Evolutionary conservation across 2,797 vertebrate genomes (phyloP), one percentile per base, ranked within the genome.

Genomic region (Selene dorsalis): DNA sequence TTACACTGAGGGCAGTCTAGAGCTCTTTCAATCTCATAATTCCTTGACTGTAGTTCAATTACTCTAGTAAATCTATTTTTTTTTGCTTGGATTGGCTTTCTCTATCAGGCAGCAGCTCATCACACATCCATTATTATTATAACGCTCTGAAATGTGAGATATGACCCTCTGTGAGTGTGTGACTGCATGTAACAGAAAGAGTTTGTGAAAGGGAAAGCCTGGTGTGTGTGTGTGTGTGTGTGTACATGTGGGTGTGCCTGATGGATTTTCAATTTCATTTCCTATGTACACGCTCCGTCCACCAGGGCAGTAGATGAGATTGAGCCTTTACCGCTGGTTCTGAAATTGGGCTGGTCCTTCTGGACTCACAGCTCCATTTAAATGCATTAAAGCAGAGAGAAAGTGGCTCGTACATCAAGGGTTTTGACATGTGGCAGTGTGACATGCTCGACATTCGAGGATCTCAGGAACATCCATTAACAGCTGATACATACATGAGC

Each of bases 281-380:
- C 89, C 84, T 86, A 88, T 87, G 90, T 91, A 93, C 87, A 87
- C 52, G 77, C 84, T 83, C 83, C 76, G 80, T 89, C 93, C 87
- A 87, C 89, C 81, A 83, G 85, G 77, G 87, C 68, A 87, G 86
- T 84, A 88, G 91, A 93, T 91, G 90, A 93, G 92, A 89, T 93
- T 92, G 85, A 88, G 89, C 79, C 84, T 91, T 92, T 89, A 91
- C 90, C 18, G 84, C 83, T 79, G 82, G 84, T 91, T 92, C 84
- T 93, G 90, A 94, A 93, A 94, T 93, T 93, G 92, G 91, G 80
- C 85, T 28, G 77, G 85, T 87, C 81, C 84, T 84, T 73, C 84
- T 45, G 88, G 92, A 92, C 92, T 93, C 92, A 89, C 90, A 83
- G 89, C 89, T 83, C 90, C 92, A 95, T 94, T 94, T 94, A 94